Base-by-base conservation (phyloP, 2,113 vertebrate genomes). In the Tragelaphus buxtoni region DNA sequence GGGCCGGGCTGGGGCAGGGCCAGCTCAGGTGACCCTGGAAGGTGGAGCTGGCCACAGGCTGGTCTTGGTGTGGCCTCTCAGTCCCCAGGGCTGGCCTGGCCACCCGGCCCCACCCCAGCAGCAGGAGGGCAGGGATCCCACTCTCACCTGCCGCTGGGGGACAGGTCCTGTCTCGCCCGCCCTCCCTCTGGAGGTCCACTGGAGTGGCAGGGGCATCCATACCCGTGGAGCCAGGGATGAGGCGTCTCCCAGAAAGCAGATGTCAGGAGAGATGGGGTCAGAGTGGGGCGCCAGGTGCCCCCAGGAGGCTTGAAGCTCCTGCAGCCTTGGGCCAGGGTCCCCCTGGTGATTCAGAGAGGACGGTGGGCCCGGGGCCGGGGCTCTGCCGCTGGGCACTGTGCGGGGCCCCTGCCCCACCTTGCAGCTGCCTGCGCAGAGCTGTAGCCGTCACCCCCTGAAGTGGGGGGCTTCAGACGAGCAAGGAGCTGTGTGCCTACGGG, bases 221-320 rank as follows among this genome's bases (percentile, higher is more conserved):
- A 4, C 55, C 58, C 1, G 0, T 14, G 30, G 30, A 47, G 18
- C 89, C 18, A 30, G 53, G 56, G 8, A 16, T 0, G 3, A 17
- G 16, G 10, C 17, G 0, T 51, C 42, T 76, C 55, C 28, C 13
- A 11, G 28, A 61, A 30, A 28, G 39, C 45, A 17, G 7, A 5
- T 18, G 20, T 47, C 35, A 49, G 60, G 84, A 88, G 42, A 86
- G 11, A 51, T 2, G 5, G 77, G 35, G 16, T 51, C 28, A 51
- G 12, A 0, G 2, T 13, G 4, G 77, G 22, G 28, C 55, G 24
- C 28, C 13, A 2, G 14, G 24, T 45, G 30, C 7, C 32, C 30
- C 5, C 55, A 17, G 26, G 26, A 16, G 47, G 60, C 2, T 0
- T 8, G 28, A 51, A 49, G 51, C 39, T 11, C 18, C 56, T 0